A percentile compares a stretch with the other conserved stretches of the same genome.
Evolutionary conservation across 2,113 vertebrate genomes (phyloP).

Genomic region (Pycnonotus jocosus): DNA sequence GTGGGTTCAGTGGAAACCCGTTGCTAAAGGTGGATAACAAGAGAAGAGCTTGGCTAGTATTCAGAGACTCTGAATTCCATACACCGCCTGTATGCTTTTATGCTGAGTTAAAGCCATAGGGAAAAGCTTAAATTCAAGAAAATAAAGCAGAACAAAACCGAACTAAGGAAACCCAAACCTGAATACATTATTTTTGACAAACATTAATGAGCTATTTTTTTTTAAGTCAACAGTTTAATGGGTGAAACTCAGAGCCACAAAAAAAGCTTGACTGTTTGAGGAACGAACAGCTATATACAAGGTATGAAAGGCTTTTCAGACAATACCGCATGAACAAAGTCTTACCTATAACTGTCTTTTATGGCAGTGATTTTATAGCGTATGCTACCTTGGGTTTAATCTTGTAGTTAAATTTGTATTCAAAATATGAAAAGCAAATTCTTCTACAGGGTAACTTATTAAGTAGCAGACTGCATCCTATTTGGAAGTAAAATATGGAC

Average conservation of each 20-base stretch:
- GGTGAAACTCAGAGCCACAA: neutral
- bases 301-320: neutral
- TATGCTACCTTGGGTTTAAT: neutral
- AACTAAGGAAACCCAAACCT: neutral
- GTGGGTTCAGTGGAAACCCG: conserved; percentile 88
- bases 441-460: neutral
- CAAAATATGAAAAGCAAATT: neutral
- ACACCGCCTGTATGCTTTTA: neutral
- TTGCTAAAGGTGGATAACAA: conserved; percentile 75
- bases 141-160: neutral
- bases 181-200: neutral
- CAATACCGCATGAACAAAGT: neutral
- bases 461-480: neutral
- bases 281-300: neutral
- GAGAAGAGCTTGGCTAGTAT: neutral
- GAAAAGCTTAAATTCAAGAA: neutral
- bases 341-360: neutral
- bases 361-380: neutral
- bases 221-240: neutral
- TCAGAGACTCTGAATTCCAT: neutral
- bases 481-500: neutral
- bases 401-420: neutral
- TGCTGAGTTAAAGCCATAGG: neutral
- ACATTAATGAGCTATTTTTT: neutral
- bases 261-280: neutral